phyloP scores from a whole-genome alignment of 2,113 vertebrate species.

The Accipiter cooperii region DNA sequence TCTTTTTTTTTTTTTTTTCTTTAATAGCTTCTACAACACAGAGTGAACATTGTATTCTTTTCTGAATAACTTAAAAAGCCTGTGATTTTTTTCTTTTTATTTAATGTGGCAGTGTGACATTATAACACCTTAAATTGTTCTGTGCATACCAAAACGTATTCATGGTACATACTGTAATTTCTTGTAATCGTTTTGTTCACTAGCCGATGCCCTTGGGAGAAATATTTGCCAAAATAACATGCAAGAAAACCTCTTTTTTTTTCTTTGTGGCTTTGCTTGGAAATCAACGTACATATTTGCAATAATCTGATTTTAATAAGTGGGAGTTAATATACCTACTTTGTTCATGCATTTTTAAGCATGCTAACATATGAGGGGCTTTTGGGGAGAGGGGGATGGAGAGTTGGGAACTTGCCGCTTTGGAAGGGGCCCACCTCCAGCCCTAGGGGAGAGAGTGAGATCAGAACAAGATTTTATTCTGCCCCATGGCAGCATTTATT shows the following conservation, averaged over 20 bases:
- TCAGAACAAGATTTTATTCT: neutral
- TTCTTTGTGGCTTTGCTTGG: neutral
- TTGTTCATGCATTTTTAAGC: neutral
- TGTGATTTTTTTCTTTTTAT: neutral
- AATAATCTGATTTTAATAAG: slow-evolving; percentile 3
- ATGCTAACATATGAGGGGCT: neutral
- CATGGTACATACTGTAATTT: slow-evolving; percentile 1
- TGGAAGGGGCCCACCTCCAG: neutral
- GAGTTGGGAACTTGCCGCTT: neutral
- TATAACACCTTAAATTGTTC: slow-evolving; percentile 6
- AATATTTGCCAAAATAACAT: slow-evolving; percentile 11
- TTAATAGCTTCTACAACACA: neutral
- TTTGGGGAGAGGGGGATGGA: neutral
- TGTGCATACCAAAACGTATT: neutral
- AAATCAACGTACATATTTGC: neutral
- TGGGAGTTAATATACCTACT: neutral
- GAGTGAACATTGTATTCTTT: neutral
- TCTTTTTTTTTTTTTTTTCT: neutral
- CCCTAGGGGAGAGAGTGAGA: neutral
- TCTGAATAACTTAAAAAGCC: neutral
- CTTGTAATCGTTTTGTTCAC: neutral
- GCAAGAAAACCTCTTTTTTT: neutral
- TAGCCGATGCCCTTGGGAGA: neutral
- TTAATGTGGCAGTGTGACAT: neutral
- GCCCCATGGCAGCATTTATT: neutral